Evolutionary conservation across 2,888 invertebrate genomes (phyloP).

Genomic region (Chymomyza procnemis): DNA sequence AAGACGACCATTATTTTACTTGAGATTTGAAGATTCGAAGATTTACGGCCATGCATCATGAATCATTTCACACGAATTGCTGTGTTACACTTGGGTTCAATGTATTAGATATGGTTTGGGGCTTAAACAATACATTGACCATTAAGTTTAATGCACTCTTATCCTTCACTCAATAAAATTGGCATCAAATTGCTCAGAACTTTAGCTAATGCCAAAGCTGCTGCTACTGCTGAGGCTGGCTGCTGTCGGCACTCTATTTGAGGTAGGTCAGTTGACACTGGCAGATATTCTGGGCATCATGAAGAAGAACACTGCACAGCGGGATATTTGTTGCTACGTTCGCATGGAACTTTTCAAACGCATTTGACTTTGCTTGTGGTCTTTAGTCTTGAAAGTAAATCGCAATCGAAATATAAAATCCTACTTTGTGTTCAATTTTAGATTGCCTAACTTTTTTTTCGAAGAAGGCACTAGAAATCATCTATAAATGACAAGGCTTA

Average conservation of each 20-base stretch:
- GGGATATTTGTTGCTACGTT: background rate
- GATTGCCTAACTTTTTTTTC: too few species aligned
- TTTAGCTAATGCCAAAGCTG: background rate
- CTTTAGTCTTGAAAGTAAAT: too few species aligned
- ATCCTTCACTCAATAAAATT: background rate
- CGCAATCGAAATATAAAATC: too few species aligned
- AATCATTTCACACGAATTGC: background rate
- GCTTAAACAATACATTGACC: background rate
- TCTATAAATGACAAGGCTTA: too few species aligned
- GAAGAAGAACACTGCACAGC: background rate
- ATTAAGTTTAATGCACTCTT: background rate
- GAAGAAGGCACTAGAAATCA: too few species aligned
- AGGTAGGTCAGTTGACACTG: conserved; percentile 39
- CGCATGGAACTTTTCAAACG: background rate
- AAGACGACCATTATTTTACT: background rate
- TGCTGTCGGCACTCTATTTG: conserved; percentile 19
- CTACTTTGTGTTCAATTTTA: too few species aligned
- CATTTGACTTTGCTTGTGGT: too few species aligned
- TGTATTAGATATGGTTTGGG: background rate
- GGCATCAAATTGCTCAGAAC: background rate
- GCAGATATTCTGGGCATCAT: conserved; percentile 22
- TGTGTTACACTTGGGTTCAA: background rate
- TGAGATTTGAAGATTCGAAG: background rate
- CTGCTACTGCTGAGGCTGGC: background rate
- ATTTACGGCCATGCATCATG: background rate